Conservation (phyloP, 2,888 invertebrate genomes). For the Falcaria lacertinaria region DNA sequence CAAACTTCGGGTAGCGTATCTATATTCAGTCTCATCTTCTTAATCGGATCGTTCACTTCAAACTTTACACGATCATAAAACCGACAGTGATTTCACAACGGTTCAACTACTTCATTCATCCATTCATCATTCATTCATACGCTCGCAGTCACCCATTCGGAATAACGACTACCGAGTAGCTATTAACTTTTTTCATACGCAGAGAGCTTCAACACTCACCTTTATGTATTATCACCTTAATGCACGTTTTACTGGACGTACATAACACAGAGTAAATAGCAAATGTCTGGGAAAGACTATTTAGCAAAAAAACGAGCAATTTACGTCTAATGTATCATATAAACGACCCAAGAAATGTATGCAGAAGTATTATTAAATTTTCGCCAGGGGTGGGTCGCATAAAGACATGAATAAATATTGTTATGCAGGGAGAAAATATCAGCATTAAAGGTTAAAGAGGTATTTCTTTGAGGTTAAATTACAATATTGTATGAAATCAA, state of each 20-base stretch:
- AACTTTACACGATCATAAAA: slow-evolving; percentile 14
- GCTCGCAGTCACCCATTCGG: slow-evolving; percentile 5
- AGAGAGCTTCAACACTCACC: neutral
- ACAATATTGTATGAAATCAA: no score
- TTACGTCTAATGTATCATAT: slow-evolving; percentile 57
- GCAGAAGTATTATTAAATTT: slow-evolving; percentile 42
- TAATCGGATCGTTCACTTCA: neutral
- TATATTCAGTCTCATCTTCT: slow-evolving; percentile 11
- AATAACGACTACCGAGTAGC: slow-evolving; percentile 13
- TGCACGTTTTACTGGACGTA: slow-evolving; percentile 9
- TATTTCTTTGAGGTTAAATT: no score
- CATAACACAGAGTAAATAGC: slow-evolving; percentile 17
- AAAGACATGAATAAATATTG: slow-evolving; percentile 15
- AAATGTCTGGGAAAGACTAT: slow-evolving; percentile 12
- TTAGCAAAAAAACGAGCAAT: slow-evolving; percentile 41
- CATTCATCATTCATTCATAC: slow-evolving; percentile 16
- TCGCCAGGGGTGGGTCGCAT: slow-evolving; percentile 16
- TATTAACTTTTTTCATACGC: slow-evolving; percentile 11
- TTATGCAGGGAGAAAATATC: slow-evolving; percentile 18
- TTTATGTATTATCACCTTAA: slow-evolving; percentile 5
- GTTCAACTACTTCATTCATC: slow-evolving; percentile 19
- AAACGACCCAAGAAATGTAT: slow-evolving; percentile 42
- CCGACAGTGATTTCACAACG: slow-evolving; percentile 14
- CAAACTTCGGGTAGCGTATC: slow-evolving; percentile 8
- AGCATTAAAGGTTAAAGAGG: slow-evolving; percentile 5